Percentiles rank a stretch among this genome's conserved stretches.
These are phyloP conservation scores for Fundulus diaphanus DNA, from an alignment of 2,797 vertebrate species.

Conservation along the genomic window DNA sequence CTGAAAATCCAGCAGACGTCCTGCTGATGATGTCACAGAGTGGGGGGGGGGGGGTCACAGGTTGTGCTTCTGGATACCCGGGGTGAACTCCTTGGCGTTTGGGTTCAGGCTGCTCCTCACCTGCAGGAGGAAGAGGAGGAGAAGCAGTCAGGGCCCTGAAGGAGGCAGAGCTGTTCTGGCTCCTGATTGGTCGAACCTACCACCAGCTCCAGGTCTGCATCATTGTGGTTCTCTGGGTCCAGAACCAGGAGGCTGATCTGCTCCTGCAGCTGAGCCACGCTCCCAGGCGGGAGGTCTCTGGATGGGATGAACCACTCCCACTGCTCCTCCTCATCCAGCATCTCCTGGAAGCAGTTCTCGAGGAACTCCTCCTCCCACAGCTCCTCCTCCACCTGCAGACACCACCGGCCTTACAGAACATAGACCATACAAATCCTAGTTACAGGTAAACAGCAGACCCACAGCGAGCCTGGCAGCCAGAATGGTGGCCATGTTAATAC, in stretches of 20 bases:
- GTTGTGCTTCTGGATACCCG: slow-evolving; percentile 89
- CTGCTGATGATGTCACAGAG: slow-evolving; percentile 90
- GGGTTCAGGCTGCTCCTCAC: slow-evolving; percentile 93
- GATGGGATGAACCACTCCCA: slow-evolving; percentile 94
- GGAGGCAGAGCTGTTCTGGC: not conserved
- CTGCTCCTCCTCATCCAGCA: slow-evolving; percentile 93
- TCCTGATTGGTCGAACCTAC: slow-evolving; percentile 69
- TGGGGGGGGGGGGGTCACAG: slow-evolving; percentile 65
- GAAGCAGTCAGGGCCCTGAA: not conserved
- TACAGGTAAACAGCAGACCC: too few relatives aligned
- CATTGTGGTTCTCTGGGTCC: slow-evolving; percentile 79
- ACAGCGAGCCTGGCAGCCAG: not conserved
- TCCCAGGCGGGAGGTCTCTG: slow-evolving; percentile 87
- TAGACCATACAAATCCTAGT: too few relatives aligned
- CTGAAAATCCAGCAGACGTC: slow-evolving; percentile 85
- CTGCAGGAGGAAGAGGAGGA: slow-evolving; percentile 57
- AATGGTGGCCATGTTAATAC: too few relatives aligned
- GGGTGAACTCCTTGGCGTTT: slow-evolving; percentile 94
- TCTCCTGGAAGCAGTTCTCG: slow-evolving; percentile 92
- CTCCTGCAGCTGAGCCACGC: slow-evolving; percentile 86
- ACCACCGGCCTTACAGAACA: too few relatives aligned
- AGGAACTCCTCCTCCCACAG: slow-evolving; percentile 95
- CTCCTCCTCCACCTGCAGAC: slow-evolving; percentile 89
- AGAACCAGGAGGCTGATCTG: slow-evolving; percentile 87
- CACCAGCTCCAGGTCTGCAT: slow-evolving; percentile 79